Conservation (phyloP, 2,888 invertebrate species). For the Oegoconia quadripuncta region DNA sequence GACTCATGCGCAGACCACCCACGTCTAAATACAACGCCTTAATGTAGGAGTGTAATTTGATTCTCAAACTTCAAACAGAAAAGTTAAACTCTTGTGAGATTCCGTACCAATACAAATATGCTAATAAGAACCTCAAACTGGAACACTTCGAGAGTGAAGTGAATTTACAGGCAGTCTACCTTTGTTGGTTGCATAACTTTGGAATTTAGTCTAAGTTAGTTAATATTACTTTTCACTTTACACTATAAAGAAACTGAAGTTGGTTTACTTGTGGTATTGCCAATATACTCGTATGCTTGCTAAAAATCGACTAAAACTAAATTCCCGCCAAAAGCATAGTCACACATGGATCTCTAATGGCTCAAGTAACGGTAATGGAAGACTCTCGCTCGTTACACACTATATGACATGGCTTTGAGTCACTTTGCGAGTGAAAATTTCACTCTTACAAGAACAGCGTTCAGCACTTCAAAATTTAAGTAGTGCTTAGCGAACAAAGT, state of each 20-base stretch:
- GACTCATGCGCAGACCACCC: slow-evolving; percentile 40
- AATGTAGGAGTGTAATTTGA: slow-evolving; percentile 16
- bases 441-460: background rate
- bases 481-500: slow-evolving; percentile 14
- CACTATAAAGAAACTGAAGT: no score
- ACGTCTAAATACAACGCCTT: slow-evolving; percentile 25
- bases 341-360: slow-evolving; percentile 15
- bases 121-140: slow-evolving; percentile 11
- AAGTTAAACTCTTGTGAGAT: slow-evolving; percentile 6
- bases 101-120: background rate
- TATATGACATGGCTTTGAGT: slow-evolving; percentile 8
- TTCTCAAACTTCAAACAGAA: slow-evolving; percentile 5
- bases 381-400: slow-evolving; percentile 5
- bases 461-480: slow-evolving; percentile 4
- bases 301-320: slow-evolving; percentile 2
- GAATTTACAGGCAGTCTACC: no score
- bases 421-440: slow-evolving; percentile 11
- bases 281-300: background rate
- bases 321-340: slow-evolving; percentile 13
- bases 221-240: no score
- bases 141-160: background rate
- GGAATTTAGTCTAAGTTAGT: no score
- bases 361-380: slow-evolving; percentile 17
- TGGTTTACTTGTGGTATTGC: background rate
- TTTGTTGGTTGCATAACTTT: no score